Base-by-base conservation (phyloP, 1,140 invertebrate species). In the Solenopsis fugax region DNA sequence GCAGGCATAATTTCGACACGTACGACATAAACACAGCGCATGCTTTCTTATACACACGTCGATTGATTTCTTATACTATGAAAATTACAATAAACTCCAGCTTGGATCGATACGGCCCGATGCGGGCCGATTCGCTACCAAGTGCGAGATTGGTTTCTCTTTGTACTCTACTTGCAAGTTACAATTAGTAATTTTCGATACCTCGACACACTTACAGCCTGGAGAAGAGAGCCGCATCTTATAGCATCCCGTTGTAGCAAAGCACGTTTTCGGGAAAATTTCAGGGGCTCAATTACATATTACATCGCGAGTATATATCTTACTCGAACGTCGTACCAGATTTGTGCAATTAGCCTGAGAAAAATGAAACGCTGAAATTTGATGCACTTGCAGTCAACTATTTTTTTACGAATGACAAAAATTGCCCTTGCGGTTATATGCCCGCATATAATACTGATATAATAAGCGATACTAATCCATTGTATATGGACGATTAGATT, bases 371-470 rank as follows among this genome's bases (percentile, higher is more conserved):
- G 69, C 24, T 84, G 45, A 75, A 73, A 84, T 84, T 75, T 41
- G 54, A 64, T 65, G 85, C 90, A 89, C 90, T 91, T 37, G 73
- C 87, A 75, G 50, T 82, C 50, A 91, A 80, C 80, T 89, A 91
- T 91, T 91, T 91, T 91, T 91, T 91, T 91, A 91, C 90, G 76
- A 85, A 67, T 48, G 69, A 87, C 41, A 58, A 85, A 89, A 48
- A 76, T 76, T 87, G 77, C 56, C 75, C 88, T 76, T 24, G 80
- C 73, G 85, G 16, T 84, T 69, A 37, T 65, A 73, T 77, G 67
- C 80, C 75, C n/a, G n/a, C n/a, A n/a, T n/a, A n/a, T n/a, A 60
- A 73, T 88, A 81, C 54, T 45, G 18, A 67, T 69, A 58, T 58
- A 37, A 56, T 71, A 69, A 81, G 48, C 62, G 62, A 41, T 69